Evolutionary conservation across 1,140 invertebrate species (phyloP), one percentile per base, ranked within the genome.

Genomic region (Neotoxoptera formosana): DNA sequence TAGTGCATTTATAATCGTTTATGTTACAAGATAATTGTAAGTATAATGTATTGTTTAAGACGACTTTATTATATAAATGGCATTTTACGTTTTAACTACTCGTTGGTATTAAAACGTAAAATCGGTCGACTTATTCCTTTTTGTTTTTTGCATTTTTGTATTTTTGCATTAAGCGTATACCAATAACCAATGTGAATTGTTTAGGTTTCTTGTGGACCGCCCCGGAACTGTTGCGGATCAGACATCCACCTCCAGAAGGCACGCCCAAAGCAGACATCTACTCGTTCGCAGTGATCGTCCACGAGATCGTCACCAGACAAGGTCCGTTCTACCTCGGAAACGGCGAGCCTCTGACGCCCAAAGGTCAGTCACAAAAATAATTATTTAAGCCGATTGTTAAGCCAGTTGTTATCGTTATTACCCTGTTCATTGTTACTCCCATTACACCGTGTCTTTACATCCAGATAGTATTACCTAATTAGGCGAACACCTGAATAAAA

Each of bases 251-350:
- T 20, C 96, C 96, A 0, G 96, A 97, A 94, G 98, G 98, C 2
- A 98, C 97, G 0, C 98, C 98, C 94, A 98, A 98, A 95, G 98
- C 97, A 1, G 98, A 99, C 95, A 97, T 99, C 1, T 99, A 99
- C 95, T 98, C 98, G 45, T 99, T 99, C 95, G 98, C 96, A n/a
- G 98, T 99, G 94, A 98, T 99, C 94, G 97, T 99, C 94, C 98
- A 99, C 94, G 98, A 99, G 95, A 99, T 99, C 93, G 96, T 97
- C 36, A 96, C 97, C 93, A 95, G 98, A 93, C 97, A 98, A 95
- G 99, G 98, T 47, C 97, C 97, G 17, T 99, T 99, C 95, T 98
- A 98, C 95, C 95, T 98, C 81, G 97, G 97, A 88, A 95, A 97
- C 83, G 95, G 95, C 56, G 95, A 96, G 91, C 95, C 96, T 93